Evolutionary conservation across 1,140 invertebrate species (phyloP), one percentile per base, ranked within the genome.

Genomic region (Drosophila funebris): DNA sequence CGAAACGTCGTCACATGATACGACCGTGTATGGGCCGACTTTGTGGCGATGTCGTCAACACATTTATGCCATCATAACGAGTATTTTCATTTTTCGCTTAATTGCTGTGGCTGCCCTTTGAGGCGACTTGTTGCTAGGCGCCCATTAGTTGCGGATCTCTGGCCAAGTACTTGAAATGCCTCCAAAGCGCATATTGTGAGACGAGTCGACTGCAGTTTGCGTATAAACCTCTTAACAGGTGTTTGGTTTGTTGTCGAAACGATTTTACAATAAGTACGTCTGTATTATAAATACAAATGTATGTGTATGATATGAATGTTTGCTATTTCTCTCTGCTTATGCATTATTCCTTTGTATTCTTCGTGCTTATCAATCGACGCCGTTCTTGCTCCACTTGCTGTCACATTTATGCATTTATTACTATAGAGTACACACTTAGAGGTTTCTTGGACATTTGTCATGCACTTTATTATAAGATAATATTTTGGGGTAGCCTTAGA

Each of bases 291-390:
- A 18, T 27, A 46, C 33, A 48, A 48, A 7, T 48, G 5, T 36
- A 7, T 57, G 33, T 46, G 22, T 9, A n/a, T 46, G 3, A 4
- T 31, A 8, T 8, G 6, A 31, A 44, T 14, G 14, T 50, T 37
- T 46, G 20, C 13, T 37, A 20, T 41, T 61, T 44, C 43, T 46
- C 18, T 52, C n/a, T 36, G 4, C 18, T 39, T 70, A 27, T 63
- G 57, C 56, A 14, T 36, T 37, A 4, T 8, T 48, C 11, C 36
- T 37, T 57, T 76, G 36, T 29, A 64, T 67, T 79, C 64, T 74
- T 71, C 27, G 43, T 24, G 66, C 82, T 85, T 87, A 87, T 88
- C 82, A 87, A 78, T 69, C 67, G 29, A 43, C 18, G 46, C 7
- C 39, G 31, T 33, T 41, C 24, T 52, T 74, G 71, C 64, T 70